Base-by-base conservation (phyloP, 2,888 invertebrate species). In the Sminthurinus aureus region DNA sequence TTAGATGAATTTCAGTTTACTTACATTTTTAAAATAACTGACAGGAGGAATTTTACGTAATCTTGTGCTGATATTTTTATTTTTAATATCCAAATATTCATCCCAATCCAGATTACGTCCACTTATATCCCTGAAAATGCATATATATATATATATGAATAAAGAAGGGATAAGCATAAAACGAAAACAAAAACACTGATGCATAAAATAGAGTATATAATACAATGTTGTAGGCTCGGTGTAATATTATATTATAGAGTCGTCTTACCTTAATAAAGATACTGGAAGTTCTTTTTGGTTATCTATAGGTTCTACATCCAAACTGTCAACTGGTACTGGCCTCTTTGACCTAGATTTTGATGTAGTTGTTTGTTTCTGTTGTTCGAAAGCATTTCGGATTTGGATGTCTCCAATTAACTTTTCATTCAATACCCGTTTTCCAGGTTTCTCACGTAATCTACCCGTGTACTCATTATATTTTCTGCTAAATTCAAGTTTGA, bases 41-140 rank as follows among this genome's bases (percentile, higher is more conserved):
- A 76, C 76, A 13, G 76, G 76, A 12, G 76, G 58, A 76, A 76
- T 52, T 6, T 8, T 20, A 50, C 20, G 0, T 11, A 76, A 20
- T 58, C 58, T 76, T 24, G 24, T 26, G 0, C 2, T 13, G 8
- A 71, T 71, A 13, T 26, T 24, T 20, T n/a, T 13, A n/a, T 20
- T 12, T 8, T 50, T 50, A 15, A 24, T 3, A 0, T n/a, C 4
- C 38, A 76, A 20, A 58, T n/a, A 76, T 2, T 76, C 13, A 58
- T 76, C 76, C 76, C 76, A 76, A 15, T 76, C 76, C n/a, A 58
- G 12, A 52, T 58, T 58, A 20, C 58, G n/a, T 4, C 76, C 76
- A 81, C 83, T 83, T 12, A 52, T 38, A 1, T 38, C 13, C 66
- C 87, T 74, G 0, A 86, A 38, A 2, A 75, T 69, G 6, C n/a